Conservation (phyloP, 2,888 invertebrate species). For the Lepeophtheirus nordmannii region DNA sequence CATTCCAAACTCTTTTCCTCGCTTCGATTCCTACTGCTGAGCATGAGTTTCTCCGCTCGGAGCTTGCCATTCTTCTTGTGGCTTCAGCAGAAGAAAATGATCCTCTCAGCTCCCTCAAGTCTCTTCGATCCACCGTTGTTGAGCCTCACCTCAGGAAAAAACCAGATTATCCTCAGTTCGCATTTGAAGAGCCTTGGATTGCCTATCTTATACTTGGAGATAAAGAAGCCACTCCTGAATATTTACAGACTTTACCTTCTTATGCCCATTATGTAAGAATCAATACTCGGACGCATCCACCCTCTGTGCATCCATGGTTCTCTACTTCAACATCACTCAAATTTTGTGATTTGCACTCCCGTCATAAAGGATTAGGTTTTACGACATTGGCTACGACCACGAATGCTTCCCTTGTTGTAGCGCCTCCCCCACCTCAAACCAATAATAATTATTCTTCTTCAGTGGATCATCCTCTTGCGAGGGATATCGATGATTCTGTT, state of each 20-base stretch:
- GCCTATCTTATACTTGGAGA: constrained; percentile 12
- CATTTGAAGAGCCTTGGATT: background rate
- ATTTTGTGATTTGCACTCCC: constrained; percentile 10
- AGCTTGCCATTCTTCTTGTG: constrained; percentile 15
- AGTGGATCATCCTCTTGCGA: background rate
- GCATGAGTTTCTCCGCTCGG: constrained; percentile 16
- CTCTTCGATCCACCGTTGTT: background rate
- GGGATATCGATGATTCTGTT: background rate
- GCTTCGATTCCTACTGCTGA: constrained; percentile 15
- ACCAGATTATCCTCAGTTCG: constrained; percentile 6
- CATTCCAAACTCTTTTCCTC: constrained; percentile 15
- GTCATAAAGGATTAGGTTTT: background rate
- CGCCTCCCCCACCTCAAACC: background rate
- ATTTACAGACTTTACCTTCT: background rate
- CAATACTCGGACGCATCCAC: background rate
- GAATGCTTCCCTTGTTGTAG: background rate
- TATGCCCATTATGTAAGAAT: background rate
- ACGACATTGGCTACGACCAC: background rate
- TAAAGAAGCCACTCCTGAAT: background rate
- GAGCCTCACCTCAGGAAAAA: background rate
- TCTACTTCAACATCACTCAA: background rate
- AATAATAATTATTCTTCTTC: background rate
- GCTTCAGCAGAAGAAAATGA: background rate
- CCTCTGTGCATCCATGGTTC: background rate
- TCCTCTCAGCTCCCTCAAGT: background rate